These are phyloP conservation scores for Erithacus rubecula DNA, from an alignment of 2,797 vertebrate species.

Conservation along the genomic window DNA sequence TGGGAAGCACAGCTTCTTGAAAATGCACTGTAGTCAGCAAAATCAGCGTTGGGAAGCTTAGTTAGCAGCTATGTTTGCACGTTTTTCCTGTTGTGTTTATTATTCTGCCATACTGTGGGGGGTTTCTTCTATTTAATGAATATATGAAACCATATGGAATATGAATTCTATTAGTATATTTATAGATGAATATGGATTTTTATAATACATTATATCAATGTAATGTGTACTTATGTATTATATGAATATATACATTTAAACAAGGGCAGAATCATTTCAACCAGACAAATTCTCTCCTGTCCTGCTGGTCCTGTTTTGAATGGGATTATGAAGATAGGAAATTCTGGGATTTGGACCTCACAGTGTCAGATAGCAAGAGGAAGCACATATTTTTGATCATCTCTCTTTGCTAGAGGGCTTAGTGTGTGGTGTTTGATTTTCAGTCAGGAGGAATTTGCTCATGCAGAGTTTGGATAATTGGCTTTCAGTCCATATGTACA, in stretches of 20 bases:
- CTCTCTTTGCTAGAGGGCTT: background rate
- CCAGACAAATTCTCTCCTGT: background rate
- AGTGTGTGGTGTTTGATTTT: background rate
- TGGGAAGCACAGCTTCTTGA: background rate
- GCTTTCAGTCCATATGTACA: background rate
- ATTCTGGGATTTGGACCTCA: background rate
- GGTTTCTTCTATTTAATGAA: background rate
- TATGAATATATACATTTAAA: background rate
- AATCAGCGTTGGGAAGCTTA: background rate
- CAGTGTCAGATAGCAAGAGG: background rate
- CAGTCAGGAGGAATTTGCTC: background rate
- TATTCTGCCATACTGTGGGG: background rate
- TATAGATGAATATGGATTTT: background rate
- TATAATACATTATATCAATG: background rate
- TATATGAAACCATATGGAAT: background rate
- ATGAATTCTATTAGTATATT: background rate
- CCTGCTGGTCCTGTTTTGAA: background rate
- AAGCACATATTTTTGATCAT: background rate
- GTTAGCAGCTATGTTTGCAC: background rate
- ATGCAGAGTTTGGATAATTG: background rate
- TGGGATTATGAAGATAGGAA: background rate
- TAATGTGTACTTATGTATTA: background rate
- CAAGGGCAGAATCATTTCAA: background rate
- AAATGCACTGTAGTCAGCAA: background rate
- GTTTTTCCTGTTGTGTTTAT: background rate